phyloP scores from a whole-genome alignment of 2,113 vertebrate genomes.

The Hemichromis elongatus region DNA sequence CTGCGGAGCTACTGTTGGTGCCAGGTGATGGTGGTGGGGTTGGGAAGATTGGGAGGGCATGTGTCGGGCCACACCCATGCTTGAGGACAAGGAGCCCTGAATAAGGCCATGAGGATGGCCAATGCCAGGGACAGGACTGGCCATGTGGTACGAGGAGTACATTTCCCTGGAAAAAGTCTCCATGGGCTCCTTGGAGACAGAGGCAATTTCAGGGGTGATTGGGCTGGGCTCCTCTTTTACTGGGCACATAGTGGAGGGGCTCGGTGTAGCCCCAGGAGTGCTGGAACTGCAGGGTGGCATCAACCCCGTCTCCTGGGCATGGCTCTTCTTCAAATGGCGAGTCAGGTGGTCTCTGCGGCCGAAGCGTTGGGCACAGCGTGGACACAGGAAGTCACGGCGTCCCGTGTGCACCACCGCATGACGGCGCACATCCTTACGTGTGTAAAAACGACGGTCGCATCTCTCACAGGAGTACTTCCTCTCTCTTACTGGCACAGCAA shows the following conservation, averaged over 20 bases:
- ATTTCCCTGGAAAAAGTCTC: conserved; percentile 72
- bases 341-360: conserved; percentile 94
- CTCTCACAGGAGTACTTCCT: conserved; percentile 93
- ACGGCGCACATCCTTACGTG: conserved; percentile 91
- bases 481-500: conserved; percentile 78
- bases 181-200: conserved; percentile 76
- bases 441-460: conserved; percentile 94
- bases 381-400: conserved; percentile 92
- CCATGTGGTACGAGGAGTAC: conserved; percentile 83
- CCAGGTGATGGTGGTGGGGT: conserved; percentile 78
- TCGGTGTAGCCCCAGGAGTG: conserved; percentile 74
- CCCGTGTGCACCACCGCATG: conserved; percentile 95
- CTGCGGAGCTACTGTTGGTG: conserved; percentile 62
- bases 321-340: conserved; percentile 95
- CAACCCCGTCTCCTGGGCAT: conserved; percentile 85
- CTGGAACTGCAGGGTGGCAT: conserved; percentile 76
- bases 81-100: conserved; percentile 78
- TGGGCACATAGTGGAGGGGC: conserved; percentile 68
- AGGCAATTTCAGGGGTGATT: conserved; percentile 74
- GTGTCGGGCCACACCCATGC: conserved; percentile 71
- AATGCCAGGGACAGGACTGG: conserved; percentile 77
- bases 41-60: conserved; percentile 69
- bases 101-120: conserved; percentile 79
- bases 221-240: conserved; percentile 88
- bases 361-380: conserved; percentile 91